Evolutionary conservation across 2,888 invertebrate species (phyloP), one percentile per base, ranked within the genome.

Genomic region (Pollenia labialis): DNA sequence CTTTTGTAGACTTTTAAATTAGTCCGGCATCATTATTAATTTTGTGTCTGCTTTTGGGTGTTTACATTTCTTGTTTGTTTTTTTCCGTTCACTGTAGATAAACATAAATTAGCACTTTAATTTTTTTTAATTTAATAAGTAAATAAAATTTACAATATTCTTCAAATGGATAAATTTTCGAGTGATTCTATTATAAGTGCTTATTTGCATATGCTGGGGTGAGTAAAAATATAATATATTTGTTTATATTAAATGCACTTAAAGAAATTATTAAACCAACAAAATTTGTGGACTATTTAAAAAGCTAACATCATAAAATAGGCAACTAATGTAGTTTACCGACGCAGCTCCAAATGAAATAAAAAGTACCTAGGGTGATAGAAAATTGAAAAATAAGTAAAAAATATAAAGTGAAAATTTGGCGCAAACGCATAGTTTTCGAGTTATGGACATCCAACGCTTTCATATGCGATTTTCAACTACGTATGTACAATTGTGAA

Each of bases 181-280:
- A 50, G 12, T 8, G 89, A 89, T 77, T 81, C 88, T 1, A 66
- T 89, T 46, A 82, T 89, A 50, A n/a, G 32, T 14, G 86, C 62
- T 52, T 89, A 88, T 74, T 16, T 82, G 46, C 80, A 86, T 52
- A 75, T 88, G 75, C 66, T 86, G 14, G 42, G 56, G 88, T 88
- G 23, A 85, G 87, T 76, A 66, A 62, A 50, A 16, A 23, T 44
- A 44, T 7, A 4, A 8, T 6, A 11, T 48, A n/a, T 32, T 68
- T 68, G 62, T 62, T 68, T 71, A 64, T 54, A 32, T 72, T 11
- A 23, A 56, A 16, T 69, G 9, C 60, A 79, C 71, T 14, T 18
- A 16, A 62, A 69, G 68, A 66, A 81, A 80, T 69, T 32, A 32
- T 32, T 32, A 6, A 32, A 32, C 32, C 32, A 32, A 32, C 4